phyloP scores from a whole-genome alignment of 1,140 invertebrate species.

The Musca domestica region DNA sequence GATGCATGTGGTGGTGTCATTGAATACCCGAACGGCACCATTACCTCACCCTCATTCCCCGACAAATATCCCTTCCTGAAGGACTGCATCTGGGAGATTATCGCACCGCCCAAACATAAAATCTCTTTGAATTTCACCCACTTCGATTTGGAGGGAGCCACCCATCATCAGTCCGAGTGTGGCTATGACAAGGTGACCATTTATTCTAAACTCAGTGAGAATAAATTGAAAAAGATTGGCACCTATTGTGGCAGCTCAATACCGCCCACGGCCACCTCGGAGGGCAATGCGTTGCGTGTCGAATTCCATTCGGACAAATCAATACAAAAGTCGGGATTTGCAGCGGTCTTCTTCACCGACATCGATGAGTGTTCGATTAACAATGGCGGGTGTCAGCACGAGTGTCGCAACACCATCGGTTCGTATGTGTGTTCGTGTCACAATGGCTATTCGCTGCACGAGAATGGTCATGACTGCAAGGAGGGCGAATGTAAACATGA shows the following conservation, averaged over 20 bases:
- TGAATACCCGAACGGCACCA: constrained; percentile 83
- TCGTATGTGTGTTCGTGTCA: constrained; percentile 93
- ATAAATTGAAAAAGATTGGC: constrained; percentile 75
- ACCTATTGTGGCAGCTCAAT: constrained; percentile 81
- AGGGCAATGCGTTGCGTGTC: constrained; percentile 82
- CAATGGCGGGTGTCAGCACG: constrained; percentile 96
- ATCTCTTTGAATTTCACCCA: constrained; percentile 98
- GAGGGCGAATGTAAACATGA: constrained; percentile 92
- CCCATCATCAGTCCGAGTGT: constrained; percentile 81
- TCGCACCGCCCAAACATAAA: constrained; percentile 84
- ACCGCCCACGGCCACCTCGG: constrained; percentile 87
- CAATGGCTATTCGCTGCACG: constrained; percentile 92
- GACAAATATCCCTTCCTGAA: constrained; percentile 92
- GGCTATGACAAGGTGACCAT: constrained; percentile 94
- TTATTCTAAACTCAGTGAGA: constrained; percentile 78
- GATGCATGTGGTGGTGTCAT: constrained; percentile 95
- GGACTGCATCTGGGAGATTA: constrained; percentile 96
- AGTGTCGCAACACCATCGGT: constrained; percentile 93
- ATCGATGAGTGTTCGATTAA: constrained; percentile 94
- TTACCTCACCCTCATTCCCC: constrained; percentile 94
- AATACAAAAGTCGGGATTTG: constrained; percentile 92
- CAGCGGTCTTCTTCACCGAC: constrained; percentile 91
- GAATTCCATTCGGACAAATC: constrained; percentile 91
- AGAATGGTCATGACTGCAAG: constrained; percentile 94
- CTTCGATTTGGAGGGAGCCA: constrained; percentile 96